A percentile compares a stretch with the other conserved stretches of the same genome.
Conservation (phyloP, 1,140 invertebrate genomes). For the silkworm (Bombyx mori) region DNA sequence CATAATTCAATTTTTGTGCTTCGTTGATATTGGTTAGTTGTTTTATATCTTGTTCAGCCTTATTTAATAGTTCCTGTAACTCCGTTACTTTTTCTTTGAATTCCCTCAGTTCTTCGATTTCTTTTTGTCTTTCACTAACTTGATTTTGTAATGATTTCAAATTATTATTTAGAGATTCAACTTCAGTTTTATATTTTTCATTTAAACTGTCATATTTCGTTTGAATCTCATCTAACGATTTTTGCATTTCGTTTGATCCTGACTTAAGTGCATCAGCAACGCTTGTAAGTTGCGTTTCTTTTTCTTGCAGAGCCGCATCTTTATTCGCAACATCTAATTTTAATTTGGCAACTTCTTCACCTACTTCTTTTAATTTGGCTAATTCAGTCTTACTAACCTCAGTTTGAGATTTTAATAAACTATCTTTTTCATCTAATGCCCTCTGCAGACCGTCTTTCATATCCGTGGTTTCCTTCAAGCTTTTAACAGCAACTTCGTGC, state of each 20-base stretch:
- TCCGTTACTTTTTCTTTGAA: constrained; percentile 65
- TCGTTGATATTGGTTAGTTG: constrained; percentile 61
- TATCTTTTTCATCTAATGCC: constrained; percentile 47
- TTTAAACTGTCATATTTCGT: constrained; percentile 44
- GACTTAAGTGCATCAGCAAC: constrained; percentile 34
- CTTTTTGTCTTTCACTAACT: constrained; percentile 64
- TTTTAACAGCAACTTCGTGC: constrained; percentile 25
- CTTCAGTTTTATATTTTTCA: constrained; percentile 42
- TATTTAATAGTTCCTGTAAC: constrained; percentile 56
- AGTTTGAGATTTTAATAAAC: constrained; percentile 61
- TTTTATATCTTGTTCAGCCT: constrained; percentile 61
- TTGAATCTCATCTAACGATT: constrained; percentile 35
- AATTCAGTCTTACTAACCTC: constrained; percentile 65
- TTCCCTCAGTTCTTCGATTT: constrained; percentile 66
- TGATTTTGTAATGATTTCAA: constrained; percentile 69
- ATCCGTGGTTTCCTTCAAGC: constrained; percentile 34
- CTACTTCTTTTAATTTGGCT: constrained; percentile 33
- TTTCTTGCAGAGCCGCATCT: constrained; percentile 33
- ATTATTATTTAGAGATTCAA: constrained; percentile 64
- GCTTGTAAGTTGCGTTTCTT: constrained; percentile 32
- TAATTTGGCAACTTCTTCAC: constrained; percentile 39
- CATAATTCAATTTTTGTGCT: constrained; percentile 63
- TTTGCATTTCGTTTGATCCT: constrained; percentile 34
- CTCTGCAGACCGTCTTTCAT: constrained; percentile 36
- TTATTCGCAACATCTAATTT: constrained; percentile 39